These are phyloP conservation scores for Luehdorfia chinensis DNA, from an alignment of 1,140 invertebrate genomes.

Conservation along the genomic window DNA sequence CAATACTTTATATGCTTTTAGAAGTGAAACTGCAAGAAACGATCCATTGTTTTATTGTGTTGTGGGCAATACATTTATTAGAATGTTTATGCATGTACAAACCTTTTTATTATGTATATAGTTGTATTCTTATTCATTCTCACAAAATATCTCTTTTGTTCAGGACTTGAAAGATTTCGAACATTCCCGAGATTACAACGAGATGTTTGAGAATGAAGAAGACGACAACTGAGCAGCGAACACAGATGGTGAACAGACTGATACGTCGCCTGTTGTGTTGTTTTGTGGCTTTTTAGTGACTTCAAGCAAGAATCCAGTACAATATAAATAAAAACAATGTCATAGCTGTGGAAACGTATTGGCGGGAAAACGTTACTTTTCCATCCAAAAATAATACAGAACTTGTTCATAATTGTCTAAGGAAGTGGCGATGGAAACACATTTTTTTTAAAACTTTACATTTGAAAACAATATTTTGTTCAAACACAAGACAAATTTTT, in stretches of 20 bases:
- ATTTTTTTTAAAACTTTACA: too few relatives aligned
- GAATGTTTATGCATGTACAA: too few relatives aligned
- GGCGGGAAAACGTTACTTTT: not conserved
- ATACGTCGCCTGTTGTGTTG: not conserved
- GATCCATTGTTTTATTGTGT: too few relatives aligned
- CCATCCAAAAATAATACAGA: too few relatives aligned
- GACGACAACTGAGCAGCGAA: constrained; percentile 57
- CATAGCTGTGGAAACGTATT: not conserved
- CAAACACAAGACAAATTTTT: too few relatives aligned
- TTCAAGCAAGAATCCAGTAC: not conserved
- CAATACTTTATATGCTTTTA: too few relatives aligned
- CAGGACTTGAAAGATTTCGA: constrained; percentile 70
- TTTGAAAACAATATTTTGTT: too few relatives aligned
- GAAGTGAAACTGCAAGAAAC: too few relatives aligned
- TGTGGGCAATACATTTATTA: too few relatives aligned
- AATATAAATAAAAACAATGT: not conserved
- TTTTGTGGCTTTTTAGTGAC: not conserved
- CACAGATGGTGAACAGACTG: not conserved
- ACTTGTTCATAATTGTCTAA: too few relatives aligned
- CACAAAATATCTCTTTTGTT: constrained; percentile 45
- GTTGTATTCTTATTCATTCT: constrained; percentile 70
- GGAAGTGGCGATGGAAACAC: too few relatives aligned
- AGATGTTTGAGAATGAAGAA: constrained; percentile 73
- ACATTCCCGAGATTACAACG: constrained; percentile 64
- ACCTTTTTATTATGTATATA: too few relatives aligned